Evolutionary conservation across 2,888 invertebrate species (phyloP).

Genomic region (Pollenia amentaria): DNA sequence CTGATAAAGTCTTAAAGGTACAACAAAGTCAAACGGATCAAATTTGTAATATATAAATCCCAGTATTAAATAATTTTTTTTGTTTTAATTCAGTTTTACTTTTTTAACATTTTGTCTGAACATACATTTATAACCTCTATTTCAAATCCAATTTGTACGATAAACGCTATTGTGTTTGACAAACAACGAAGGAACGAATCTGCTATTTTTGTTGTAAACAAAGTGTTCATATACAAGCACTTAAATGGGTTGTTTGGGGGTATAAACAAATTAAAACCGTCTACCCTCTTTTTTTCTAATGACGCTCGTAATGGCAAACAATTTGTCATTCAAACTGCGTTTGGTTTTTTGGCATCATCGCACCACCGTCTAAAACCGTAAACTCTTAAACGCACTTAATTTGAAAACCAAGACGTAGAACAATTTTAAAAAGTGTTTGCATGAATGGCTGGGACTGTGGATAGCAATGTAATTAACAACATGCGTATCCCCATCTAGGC

Average conservation of each 20-base stretch:
- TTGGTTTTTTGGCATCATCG: conserved; percentile 49
- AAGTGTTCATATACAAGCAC: neutral
- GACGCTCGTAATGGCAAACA: conserved; percentile 59
- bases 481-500: conserved; percentile 38
- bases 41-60: too few species aligned
- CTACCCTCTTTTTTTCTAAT: conserved; percentile 22
- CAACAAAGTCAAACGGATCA: too few species aligned
- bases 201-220: neutral
- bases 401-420: conserved; percentile 11
- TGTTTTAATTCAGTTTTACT: neutral
- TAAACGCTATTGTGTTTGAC: neutral
- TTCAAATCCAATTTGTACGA: neutral
- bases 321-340: conserved; percentile 59
- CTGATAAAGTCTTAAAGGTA: too few species aligned
- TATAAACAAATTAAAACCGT: conserved; percentile 24
- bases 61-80: too few species aligned
- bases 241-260: conserved; percentile 4
- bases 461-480: conserved; percentile 67
- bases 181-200: neutral
- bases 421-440: neutral
- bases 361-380: conserved; percentile 20
- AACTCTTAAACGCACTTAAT: conserved; percentile 45
- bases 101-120: neutral
- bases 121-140: neutral
- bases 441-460: conserved; percentile 12